Conservation (phyloP, 1,140 invertebrate genomes). For the Homarus americanus region DNA sequence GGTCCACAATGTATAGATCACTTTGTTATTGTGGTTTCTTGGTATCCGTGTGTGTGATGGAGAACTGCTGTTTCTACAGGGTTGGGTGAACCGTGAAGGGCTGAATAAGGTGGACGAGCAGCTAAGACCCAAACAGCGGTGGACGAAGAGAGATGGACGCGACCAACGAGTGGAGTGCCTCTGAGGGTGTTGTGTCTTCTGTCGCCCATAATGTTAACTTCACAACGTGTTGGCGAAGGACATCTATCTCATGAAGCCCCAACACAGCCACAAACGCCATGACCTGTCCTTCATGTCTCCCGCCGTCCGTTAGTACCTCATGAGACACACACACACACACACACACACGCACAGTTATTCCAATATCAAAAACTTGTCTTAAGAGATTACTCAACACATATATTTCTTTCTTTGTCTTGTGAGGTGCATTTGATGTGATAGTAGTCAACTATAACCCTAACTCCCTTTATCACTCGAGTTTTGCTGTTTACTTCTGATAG, state of each 20-base stretch:
- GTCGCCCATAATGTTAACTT: conserved; percentile 85
- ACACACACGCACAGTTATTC: too few species aligned
- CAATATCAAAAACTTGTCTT: too few species aligned
- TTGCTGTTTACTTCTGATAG: too few species aligned
- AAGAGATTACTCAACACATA: too few species aligned
- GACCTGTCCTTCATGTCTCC: conserved; percentile 70
- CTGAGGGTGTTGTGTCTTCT: conserved; percentile 81
- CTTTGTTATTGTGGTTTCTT: not conserved
- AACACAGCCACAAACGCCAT: not conserved
- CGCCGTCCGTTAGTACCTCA: conserved; percentile 64
- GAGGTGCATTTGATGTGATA: too few species aligned
- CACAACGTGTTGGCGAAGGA: conserved; percentile 84
- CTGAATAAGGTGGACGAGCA: conserved; percentile 77
- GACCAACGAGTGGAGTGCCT: conserved; percentile 83
- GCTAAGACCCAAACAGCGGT: conserved; percentile 77
- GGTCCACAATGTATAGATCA: too few species aligned
- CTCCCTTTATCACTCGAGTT: too few species aligned
- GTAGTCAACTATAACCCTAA: too few species aligned
- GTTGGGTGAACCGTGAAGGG: conserved; percentile 79
- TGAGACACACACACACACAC: not conserved
- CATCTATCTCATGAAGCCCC: conserved; percentile 38
- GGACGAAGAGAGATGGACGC: conserved; percentile 81
- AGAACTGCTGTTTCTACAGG: too few species aligned
- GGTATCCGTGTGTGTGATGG: too few species aligned
- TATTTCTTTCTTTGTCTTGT: too few species aligned